phyloP scores from a whole-genome alignment of 2,888 invertebrate genomes.

The Ormia ochracea region DNA sequence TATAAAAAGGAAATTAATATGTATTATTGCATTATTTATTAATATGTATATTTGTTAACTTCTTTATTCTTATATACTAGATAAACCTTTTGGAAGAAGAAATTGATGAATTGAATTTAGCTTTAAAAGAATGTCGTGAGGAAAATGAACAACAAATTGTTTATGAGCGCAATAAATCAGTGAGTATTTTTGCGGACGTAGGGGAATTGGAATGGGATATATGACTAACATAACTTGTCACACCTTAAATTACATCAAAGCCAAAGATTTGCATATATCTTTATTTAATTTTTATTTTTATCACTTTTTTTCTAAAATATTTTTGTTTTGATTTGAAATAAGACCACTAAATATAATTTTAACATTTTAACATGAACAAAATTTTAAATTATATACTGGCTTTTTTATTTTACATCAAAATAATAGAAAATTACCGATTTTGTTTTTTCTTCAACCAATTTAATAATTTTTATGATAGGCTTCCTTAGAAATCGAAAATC shows the following conservation, averaged over 20 bases:
- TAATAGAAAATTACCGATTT: neutral
- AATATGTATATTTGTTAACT: too few species aligned
- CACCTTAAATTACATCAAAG: too few species aligned
- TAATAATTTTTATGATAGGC: conserved; percentile 67
- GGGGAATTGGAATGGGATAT: conserved; percentile 69
- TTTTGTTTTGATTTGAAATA: too few species aligned
- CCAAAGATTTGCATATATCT: too few species aligned
- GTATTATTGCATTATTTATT: neutral
- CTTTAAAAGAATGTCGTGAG: conserved; percentile 79
- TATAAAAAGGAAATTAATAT: neutral
- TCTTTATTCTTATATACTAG: conserved; percentile 64
- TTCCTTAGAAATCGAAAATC: conserved; percentile 71
- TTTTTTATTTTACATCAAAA: neutral
- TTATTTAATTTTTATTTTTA: too few species aligned
- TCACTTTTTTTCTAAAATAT: too few species aligned
- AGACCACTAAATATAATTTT: too few species aligned
- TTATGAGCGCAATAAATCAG: conserved; percentile 79
- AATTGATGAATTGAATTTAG: conserved; percentile 84
- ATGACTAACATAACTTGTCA: conserved; percentile 56
- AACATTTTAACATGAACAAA: too few species aligned
- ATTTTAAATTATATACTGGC: neutral
- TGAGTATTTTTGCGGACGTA: conserved; percentile 77
- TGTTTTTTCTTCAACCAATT: conserved; percentile 5
- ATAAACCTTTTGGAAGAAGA: conserved; percentile 83
- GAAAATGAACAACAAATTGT: conserved; percentile 79